Evolutionary conservation across 2,888 invertebrate species (phyloP), one percentile per base, ranked within the genome.

Genomic region (Eupithecia subfuscata): DNA sequence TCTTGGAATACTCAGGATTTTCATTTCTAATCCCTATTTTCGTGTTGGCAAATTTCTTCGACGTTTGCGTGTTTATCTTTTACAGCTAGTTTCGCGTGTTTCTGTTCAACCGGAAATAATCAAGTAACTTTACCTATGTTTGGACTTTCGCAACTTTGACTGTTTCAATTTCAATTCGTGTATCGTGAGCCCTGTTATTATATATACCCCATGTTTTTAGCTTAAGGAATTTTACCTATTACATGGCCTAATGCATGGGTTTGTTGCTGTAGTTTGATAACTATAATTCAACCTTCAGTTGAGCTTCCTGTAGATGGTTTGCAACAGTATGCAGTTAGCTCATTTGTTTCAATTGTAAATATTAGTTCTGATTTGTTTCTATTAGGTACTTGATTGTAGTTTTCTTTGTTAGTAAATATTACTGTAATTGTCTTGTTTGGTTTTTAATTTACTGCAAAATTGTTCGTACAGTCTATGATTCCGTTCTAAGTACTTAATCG

Each of bases 31-130:
- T 89, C 86, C 75, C 83, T 81, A 78, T 83, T 87, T 90, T 89
- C 87, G 88, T 90, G 90, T 89, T 84, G 84, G 84, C 83, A 84
- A 80, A 84, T 89, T 93, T 92, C 92, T 90, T 88, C 89, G 91
- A 92, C 92, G 88, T 91, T 91, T 77, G 91, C 92, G 88, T 92
- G 92, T 90, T 89, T 89, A 86, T 91, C 88, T 90, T 90, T 89
- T 90, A 88, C 82, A 84, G 88, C 86, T 86, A 90, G 86, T 90
- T 91, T 92, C 83, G 91, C 90, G 88, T 92, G 91, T 88, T 90
- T 84, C 85, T 81, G 86, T 88, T 88, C 85, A 88, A 88, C 87
- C 83, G 85, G 89, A 91, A 90, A 90, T 92, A 92, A 92, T 92
- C 89, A 89, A 86, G 85, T 81, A 89, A 91, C 83, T 90, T 91